Evolutionary conservation across 92 coral and sea anemone genomes (phyloP), one percentile per base, ranked within the genome.

Genomic region (Desmophyllum pertusum): DNA sequence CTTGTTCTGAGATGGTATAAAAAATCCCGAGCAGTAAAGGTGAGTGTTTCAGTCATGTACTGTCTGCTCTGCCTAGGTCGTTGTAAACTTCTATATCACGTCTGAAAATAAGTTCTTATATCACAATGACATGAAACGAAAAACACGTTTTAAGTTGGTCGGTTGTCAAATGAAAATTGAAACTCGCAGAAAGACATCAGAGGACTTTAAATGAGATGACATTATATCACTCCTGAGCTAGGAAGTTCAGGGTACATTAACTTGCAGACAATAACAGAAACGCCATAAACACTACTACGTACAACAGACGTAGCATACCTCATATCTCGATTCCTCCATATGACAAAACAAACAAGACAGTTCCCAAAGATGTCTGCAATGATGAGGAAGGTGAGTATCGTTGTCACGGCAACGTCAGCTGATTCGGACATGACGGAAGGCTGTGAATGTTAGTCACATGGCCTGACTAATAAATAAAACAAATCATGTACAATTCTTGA

Each of bases 341-440:
- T 35, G 25, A 67, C 73, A 19, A 67, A 35, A 35, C 33, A 27
- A 17, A 67, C 73, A 4, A 67, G 45, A 35, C 11, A 67, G 42
- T 67, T 67, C 0, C 73, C 73, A 67, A 19, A 35, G 73, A 67
- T 67, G 29, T 67, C 27, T 6, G 73, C 73, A 10, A 67, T 18
- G 25, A 67, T 67, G 11, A 67, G 73, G 13, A 35, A 10, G 11
- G 73, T 21, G 13, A 67, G 42, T 17, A 67, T 67, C 7, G 73
- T 19, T 33, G 25, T 37, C 27, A 67, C 73, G 25, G 73, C 73
- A 67, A 67, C 25, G 43, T 67, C 73, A 17, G 73, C 73, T 36
- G 67, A 25, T 1, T 62, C 67, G 10, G 73, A 15, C 73, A 67
- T 67, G 41, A 67, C 11, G 3, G 25, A 38, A 18, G 42, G 73